Evolutionary conservation across 2,888 invertebrate species (phyloP).

Genomic region (Cataglyphis albicans): DNA sequence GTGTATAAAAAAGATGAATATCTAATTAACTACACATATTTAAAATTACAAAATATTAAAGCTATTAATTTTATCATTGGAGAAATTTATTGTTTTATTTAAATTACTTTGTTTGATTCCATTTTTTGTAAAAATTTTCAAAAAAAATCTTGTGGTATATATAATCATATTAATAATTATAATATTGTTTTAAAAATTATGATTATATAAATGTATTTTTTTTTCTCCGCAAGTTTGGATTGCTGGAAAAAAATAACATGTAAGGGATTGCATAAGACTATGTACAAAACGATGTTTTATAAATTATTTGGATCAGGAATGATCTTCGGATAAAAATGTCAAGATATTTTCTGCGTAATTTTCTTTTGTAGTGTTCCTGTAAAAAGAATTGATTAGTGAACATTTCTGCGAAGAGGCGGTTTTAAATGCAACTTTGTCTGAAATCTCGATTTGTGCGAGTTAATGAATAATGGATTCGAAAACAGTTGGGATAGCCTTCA

Average conservation of each 20-base stretch:
- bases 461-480: neutral
- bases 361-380: neutral
- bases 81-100: slow-evolving; percentile 12
- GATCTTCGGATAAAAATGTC: neutral
- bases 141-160: neutral
- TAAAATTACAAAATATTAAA: slow-evolving; percentile 9
- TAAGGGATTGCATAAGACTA: neutral
- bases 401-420: neutral
- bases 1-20: neutral
- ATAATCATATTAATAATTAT: slow-evolving; percentile 9
- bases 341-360: neutral
- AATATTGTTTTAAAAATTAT: slow-evolving; percentile 14
- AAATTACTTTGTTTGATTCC: neutral
- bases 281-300: neutral
- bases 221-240: neutral
- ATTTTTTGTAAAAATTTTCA: neutral
- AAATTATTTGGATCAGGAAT: neutral
- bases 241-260: neutral
- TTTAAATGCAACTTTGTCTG: neutral
- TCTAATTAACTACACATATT: neutral
- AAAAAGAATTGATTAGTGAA: neutral
- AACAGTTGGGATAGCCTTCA: neutral
- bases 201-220: neutral
- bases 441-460: neutral
- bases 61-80: neutral